Conservation (phyloP, 2,113 vertebrate genomes). For the Lucifuga dentata region DNA sequence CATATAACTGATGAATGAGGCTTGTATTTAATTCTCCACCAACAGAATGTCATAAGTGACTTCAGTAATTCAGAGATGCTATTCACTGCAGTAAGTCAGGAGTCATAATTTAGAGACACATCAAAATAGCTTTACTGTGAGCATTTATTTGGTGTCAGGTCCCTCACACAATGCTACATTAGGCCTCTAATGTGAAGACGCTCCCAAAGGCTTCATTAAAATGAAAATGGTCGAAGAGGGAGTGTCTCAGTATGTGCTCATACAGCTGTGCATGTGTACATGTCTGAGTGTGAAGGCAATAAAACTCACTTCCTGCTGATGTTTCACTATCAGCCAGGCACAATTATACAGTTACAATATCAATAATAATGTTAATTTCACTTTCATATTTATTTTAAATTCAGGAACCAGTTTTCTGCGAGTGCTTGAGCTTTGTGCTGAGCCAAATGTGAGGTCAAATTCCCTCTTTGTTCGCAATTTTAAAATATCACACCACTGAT, state of each 20-base stretch:
- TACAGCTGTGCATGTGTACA: conserved; percentile 30
- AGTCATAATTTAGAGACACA: conserved; percentile 48
- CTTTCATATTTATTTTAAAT: too few species aligned
- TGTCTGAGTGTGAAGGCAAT: too few species aligned
- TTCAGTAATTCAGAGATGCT: conserved; percentile 2
- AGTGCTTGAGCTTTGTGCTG: too few species aligned
- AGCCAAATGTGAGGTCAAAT: background rate
- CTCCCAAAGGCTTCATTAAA: conserved; percentile 77
- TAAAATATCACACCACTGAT: background rate
- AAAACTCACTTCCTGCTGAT: too few species aligned
- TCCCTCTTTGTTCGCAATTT: too few species aligned
- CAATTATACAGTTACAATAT: too few species aligned
- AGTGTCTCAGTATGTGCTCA: conserved; percentile 27
- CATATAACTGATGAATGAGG: background rate
- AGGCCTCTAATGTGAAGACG: conserved; percentile 74
- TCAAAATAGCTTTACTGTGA: conserved; percentile 30
- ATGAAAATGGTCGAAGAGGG: conserved; percentile 71
- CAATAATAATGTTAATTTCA: too few species aligned
- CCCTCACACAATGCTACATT: conserved; percentile 73
- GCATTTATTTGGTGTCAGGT: conserved; percentile 39
- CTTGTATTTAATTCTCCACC: background rate
- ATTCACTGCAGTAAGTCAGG: conserved; percentile 29
- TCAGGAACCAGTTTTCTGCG: too few species aligned
- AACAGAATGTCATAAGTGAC: conserved; percentile 12
- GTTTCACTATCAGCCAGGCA: too few species aligned